These are phyloP conservation scores for Corvus cornix DNA, from an alignment of 2,113 vertebrate species.

Conservation along the genomic window DNA sequence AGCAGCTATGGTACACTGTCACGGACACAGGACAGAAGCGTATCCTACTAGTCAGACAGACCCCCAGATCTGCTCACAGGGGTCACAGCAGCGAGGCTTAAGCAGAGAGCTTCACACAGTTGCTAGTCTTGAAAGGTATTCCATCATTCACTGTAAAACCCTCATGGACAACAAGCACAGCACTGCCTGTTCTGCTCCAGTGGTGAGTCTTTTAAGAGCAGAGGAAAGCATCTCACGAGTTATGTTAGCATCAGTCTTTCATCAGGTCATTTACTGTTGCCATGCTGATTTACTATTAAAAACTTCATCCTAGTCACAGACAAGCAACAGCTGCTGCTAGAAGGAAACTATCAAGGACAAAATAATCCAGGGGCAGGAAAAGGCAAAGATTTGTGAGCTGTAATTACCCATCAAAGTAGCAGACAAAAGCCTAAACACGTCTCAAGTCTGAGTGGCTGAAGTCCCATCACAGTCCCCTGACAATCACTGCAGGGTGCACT, in stretches of 20 bases:
- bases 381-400: neutral
- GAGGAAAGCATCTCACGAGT: neutral
- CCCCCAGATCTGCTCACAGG: neutral
- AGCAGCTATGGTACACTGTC: neutral
- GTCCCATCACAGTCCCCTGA: neutral
- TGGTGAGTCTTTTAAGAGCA: neutral
- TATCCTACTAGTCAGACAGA: neutral
- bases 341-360: neutral
- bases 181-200: neutral
- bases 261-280: neutral
- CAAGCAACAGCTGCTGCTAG: neutral
- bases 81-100: neutral
- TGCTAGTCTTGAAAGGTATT: neutral
- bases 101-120: neutral
- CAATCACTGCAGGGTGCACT: conserved; percentile 46
- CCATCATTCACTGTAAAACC: neutral
- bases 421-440: rapidly evolving
- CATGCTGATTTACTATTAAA: neutral
- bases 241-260: neutral
- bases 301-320: neutral
- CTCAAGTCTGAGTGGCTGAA: neutral
- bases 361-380: neutral
- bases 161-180: neutral
- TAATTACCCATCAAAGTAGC: neutral
- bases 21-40: neutral